Base-by-base conservation (phyloP, 1,140 invertebrate species). In the Diabrotica undecimpunctata region DNA sequence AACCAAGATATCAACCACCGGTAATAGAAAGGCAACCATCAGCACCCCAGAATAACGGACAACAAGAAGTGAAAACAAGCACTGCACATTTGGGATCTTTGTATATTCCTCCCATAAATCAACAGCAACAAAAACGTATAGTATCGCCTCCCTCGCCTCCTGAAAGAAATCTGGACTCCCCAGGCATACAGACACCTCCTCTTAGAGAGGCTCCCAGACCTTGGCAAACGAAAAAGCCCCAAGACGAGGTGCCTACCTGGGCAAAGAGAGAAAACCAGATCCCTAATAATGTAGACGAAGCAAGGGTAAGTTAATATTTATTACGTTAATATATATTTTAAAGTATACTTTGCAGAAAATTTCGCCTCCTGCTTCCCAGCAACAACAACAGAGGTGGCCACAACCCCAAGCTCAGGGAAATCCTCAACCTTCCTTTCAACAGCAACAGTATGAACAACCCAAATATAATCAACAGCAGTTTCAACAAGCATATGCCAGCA, bases 161-260 rank as follows among this genome's bases (percentile, higher is more conserved):
- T 9, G 83, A 84, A 38, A 83, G 84, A 37, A 83, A 84, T 10
- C 82, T 80, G 11, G 70, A 82, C 36, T 80, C 80, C 55, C 81
- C 82, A 50, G 76, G 80, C 55, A 78, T 80, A 5, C 71, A 74
- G 61, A 72, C 76, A n/a, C 75, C 77, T 5, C 70, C 70, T 36
- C 64, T 79, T 13, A 78, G 75, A 61, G 72, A 77, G 67, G 76
- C 77, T 39, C 78, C 78, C 14, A 76, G 70, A 66, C 78, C 78
- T 12, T 79, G 77, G 77, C 75, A 78, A 56, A 68, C 74, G 36
- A 72, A 75, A 55, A 68, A 70, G 62, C 11, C 57, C n/a, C 65
- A 71, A 55, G 73, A 76, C 55, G 69, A 76, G 12, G n/a, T 74
- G 6, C 78, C 78, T 9, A 61, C 69, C 37, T 79, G 78, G 78